Conservation (phyloP, 2,113 vertebrate species). For the Mus musculus region DNA sequence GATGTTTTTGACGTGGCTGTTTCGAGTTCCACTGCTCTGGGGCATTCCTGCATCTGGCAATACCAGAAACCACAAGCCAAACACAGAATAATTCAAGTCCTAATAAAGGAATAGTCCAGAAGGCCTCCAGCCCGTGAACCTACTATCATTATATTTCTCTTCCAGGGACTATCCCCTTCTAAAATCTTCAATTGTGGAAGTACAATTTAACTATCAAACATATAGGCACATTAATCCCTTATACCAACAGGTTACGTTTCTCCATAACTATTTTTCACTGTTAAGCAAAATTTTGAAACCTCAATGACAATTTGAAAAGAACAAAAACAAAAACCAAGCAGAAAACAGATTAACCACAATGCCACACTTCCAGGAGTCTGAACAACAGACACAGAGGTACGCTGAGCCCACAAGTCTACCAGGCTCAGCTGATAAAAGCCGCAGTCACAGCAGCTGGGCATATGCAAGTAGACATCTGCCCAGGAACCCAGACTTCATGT, state of each 20-base stretch:
- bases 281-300: background rate
- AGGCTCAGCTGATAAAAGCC: background rate
- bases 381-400: background rate
- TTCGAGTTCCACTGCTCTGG: constrained; percentile 51
- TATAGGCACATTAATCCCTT: background rate
- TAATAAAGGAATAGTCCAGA: constrained; percentile 68
- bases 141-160: constrained; percentile 20
- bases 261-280: background rate
- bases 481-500: background rate
- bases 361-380: background rate
- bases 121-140: constrained; percentile 51
- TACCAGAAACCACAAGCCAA: constrained; percentile 67
- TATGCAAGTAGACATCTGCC: background rate
- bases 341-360: background rate
- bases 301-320: background rate
- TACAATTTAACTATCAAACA: background rate
- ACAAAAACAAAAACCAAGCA: background rate
- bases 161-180: background rate
- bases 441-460: background rate
- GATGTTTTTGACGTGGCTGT: constrained; percentile 76
- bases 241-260: background rate
- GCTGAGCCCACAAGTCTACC: background rate
- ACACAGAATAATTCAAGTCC: constrained; percentile 80
- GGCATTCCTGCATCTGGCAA: constrained; percentile 69
- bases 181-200: background rate